Conservation (phyloP, 2,113 vertebrate genomes). For the Antigone vipio region DNA sequence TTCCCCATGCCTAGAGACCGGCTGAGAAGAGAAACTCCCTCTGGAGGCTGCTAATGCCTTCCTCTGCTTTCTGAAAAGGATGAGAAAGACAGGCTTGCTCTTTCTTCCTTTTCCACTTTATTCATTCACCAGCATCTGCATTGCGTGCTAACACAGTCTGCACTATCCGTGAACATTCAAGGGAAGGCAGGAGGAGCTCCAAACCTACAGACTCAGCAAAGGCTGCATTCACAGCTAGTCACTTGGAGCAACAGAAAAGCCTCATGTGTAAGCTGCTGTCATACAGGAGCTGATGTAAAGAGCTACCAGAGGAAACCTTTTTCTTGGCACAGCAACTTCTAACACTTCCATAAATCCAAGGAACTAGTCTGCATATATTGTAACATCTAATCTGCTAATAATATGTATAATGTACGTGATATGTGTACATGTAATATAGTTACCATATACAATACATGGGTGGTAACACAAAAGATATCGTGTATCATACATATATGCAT, state of each 20-base stretch:
- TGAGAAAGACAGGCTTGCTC: background rate
- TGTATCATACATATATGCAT: background rate
- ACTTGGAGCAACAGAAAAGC: background rate
- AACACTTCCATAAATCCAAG: background rate
- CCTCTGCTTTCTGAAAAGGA: slow-evolving; percentile 1
- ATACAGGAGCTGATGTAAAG: background rate
- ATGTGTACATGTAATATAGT: fast-evolving
- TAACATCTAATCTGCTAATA: background rate
- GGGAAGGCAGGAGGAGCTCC: slow-evolving; percentile 35
- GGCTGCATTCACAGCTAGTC: background rate
- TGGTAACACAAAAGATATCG: background rate
- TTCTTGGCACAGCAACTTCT: background rate
- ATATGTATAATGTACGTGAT: background rate
- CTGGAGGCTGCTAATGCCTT: slow-evolving; percentile 41
- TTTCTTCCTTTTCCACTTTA: background rate
- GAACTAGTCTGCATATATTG: background rate
- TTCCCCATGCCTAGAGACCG: background rate
- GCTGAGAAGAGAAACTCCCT: slow-evolving; percentile 51
- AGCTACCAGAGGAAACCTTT: slow-evolving; percentile 8
- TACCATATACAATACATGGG: background rate
- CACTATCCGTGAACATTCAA: background rate
- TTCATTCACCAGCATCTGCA: slow-evolving; percentile 40
- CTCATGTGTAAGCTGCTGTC: background rate
- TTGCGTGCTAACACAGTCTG: background rate
- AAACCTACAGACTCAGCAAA: background rate